phyloP scores from a whole-genome alignment of 2,888 invertebrate species.

The Tetrapedia diversipes region DNA sequence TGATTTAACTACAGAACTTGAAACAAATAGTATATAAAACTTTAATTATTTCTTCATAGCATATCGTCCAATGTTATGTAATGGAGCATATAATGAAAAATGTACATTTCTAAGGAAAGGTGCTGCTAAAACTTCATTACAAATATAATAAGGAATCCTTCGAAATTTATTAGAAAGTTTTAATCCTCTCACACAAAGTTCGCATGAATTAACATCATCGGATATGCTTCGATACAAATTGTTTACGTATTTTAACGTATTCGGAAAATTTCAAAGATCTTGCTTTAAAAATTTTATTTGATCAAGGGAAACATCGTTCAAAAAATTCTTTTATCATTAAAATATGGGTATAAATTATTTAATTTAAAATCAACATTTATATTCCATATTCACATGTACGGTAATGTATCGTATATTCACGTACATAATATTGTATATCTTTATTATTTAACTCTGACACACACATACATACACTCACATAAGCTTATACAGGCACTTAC shows the following conservation, averaged over 20 bases:
- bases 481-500: constrained; percentile 15
- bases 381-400: constrained; percentile 13
- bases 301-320: not conserved
- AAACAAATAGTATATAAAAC: constrained; percentile 43
- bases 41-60: constrained; percentile 51
- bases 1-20: constrained; percentile 39
- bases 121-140: constrained; percentile 33
- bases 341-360: constrained; percentile 8
- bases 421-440: constrained; percentile 33
- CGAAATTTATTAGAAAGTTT: constrained; percentile 8
- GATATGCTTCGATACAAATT: constrained; percentile 19
- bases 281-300: constrained; percentile 17
- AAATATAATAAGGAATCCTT: constrained; percentile 12
- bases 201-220: not conserved
- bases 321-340: constrained; percentile 3
- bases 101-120: constrained; percentile 51
- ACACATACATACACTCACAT: not conserved
- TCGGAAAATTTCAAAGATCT: constrained; percentile 6
- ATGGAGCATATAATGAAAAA: constrained; percentile 41
- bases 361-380: constrained; percentile 4
- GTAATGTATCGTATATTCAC: constrained; percentile 6
- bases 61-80: constrained; percentile 58
- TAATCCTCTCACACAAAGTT: constrained; percentile 5
- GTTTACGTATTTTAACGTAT: constrained; percentile 23
- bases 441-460: constrained; percentile 37